Evolutionary conservation across 2,888 invertebrate species (phyloP).

Genomic region (Actias luna): DNA sequence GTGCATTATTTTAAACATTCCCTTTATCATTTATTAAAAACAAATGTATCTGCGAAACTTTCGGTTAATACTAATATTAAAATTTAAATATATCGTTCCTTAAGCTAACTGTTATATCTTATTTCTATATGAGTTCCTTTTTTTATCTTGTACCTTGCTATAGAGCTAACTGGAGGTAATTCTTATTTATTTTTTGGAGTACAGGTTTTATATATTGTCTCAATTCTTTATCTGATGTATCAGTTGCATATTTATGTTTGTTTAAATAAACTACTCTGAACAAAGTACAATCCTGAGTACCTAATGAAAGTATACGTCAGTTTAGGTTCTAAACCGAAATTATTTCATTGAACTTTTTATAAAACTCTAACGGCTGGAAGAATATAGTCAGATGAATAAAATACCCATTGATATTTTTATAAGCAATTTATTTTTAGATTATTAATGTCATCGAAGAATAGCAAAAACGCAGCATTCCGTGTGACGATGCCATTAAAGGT

Average conservation of each 20-base stretch:
- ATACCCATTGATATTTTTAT: background rate
- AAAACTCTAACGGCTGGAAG: background rate
- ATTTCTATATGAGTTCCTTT: too few relatives aligned
- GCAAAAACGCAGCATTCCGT: conserved; percentile 5
- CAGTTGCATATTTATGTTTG: background rate
- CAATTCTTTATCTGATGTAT: background rate
- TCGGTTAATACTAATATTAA: too few relatives aligned
- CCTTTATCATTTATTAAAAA: too few relatives aligned
- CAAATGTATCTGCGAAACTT: too few relatives aligned
- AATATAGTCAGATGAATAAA: background rate
- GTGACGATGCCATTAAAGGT: background rate
- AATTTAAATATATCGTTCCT: too few relatives aligned
- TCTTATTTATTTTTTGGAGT: too few relatives aligned
- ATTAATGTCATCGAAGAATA: conserved; percentile 1
- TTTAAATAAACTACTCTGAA: background rate
- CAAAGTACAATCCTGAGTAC: background rate
- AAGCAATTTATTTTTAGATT: background rate
- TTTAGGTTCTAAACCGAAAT: background rate
- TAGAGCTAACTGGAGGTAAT: too few relatives aligned
- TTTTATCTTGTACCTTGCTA: too few relatives aligned
- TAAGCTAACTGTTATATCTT: too few relatives aligned
- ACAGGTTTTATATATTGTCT: background rate
- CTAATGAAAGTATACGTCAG: background rate
- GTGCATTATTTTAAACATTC: background rate
- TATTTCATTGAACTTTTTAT: background rate